Percentiles rank a stretch among this genome's conserved stretches.
Conservation (phyloP, 1,140 invertebrate species). For the Trinorchestia longiramus region DNA sequence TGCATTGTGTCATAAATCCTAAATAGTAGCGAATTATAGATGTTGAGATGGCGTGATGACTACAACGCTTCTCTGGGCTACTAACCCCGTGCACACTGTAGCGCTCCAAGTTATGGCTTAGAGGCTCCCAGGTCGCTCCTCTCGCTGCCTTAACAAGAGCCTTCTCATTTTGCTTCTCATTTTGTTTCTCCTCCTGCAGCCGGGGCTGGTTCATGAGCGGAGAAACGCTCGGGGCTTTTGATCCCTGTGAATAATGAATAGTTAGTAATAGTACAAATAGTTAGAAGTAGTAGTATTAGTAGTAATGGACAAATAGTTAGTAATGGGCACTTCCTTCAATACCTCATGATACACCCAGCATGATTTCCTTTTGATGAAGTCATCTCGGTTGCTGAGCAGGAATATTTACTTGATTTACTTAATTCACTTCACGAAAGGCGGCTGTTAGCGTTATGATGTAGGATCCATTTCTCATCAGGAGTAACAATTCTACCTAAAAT, state of each 20-base stretch:
- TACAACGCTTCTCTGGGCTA: neutral
- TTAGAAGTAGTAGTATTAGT: too few species aligned
- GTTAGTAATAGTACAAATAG: neutral
- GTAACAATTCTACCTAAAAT: too few species aligned
- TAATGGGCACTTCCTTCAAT: too few species aligned
- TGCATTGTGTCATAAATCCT: too few species aligned
- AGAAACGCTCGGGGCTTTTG: neutral
- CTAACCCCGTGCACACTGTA: neutral
- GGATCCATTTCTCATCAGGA: too few species aligned
- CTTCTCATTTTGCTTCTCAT: neutral
- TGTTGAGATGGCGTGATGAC: neutral
- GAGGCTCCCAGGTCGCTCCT: neutral
- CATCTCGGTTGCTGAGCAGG: too few species aligned
- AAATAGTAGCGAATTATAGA: neutral
- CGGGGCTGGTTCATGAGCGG: neutral
- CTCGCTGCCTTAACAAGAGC: neutral
- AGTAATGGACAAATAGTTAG: too few species aligned
- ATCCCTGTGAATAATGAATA: neutral
- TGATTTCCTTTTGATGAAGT: too few species aligned
- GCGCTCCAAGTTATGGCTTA: slow-evolving; percentile 17
- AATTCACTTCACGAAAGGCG: too few species aligned
- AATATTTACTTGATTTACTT: too few species aligned
- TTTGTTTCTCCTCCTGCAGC: neutral
- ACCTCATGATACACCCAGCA: too few species aligned
- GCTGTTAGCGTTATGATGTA: too few species aligned